Evolutionary conservation across 2,113 vertebrate species (phyloP).

Genomic region (Thamnaconus septentrionalis): DNA sequence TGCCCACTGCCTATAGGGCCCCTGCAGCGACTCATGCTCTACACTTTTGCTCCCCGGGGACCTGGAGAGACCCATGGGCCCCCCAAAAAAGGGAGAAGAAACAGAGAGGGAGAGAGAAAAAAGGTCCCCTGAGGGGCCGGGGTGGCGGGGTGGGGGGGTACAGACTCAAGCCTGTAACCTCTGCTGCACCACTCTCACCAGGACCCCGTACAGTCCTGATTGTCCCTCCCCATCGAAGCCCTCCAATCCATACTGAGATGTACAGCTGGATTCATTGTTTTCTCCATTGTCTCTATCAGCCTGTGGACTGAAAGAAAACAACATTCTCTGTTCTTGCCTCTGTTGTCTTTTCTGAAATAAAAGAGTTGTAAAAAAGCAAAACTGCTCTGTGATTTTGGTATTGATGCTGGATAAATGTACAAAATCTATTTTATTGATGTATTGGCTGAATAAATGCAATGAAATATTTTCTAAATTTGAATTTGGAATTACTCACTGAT

Average conservation of each 20-base stretch:
- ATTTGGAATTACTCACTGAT: too few species aligned
- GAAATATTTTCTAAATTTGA: too few species aligned
- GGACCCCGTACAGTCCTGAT: constrained; percentile 54
- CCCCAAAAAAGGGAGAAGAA: constrained; percentile 13
- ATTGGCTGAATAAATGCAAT: too few species aligned
- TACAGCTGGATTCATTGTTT: constrained; percentile 55
- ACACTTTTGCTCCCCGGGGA: constrained; percentile 51
- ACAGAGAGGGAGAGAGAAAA: constrained; percentile 5
- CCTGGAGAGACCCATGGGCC: constrained; percentile 30
- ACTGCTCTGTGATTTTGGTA: too few species aligned
- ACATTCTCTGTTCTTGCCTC: constrained; percentile 7
- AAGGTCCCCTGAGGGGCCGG: constrained; percentile 40
- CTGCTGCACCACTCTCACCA: constrained; percentile 60
- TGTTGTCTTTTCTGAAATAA: background rate
- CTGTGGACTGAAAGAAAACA: constrained; percentile 48
- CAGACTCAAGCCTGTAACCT: constrained; percentile 56
- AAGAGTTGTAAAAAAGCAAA: too few species aligned
- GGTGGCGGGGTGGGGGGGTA: too few species aligned
- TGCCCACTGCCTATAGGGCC: constrained; percentile 57
- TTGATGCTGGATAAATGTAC: too few species aligned
- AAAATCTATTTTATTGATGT: too few species aligned
- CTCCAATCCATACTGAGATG: constrained; percentile 59
- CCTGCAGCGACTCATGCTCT: constrained; percentile 50
- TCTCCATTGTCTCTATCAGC: constrained; percentile 34
- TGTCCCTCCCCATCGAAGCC: constrained; percentile 60